A percentile compares a stretch with the other conserved stretches of the same genome.
Conservation (phyloP, 2,797 vertebrate genomes). For the Clarias pachynema region DNA sequence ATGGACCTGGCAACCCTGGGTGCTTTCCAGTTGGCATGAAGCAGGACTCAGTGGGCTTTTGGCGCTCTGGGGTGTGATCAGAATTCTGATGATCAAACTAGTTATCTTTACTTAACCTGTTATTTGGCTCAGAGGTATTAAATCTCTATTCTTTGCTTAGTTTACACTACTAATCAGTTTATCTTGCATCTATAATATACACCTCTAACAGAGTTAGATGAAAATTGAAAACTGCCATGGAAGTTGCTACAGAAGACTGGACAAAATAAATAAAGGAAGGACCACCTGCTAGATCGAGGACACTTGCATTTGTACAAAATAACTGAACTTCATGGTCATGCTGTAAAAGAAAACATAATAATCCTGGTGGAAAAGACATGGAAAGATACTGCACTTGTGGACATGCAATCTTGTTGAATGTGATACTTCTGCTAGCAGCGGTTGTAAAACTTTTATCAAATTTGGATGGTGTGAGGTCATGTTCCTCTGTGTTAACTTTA, state of each 20-base stretch:
- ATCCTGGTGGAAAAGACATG: neutral
- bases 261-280: slow-evolving; percentile 48
- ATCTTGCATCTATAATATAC: neutral
- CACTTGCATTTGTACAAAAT: slow-evolving; percentile 47
- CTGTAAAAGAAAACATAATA: slow-evolving; percentile 22
- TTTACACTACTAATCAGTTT: slow-evolving; percentile 16
- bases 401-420: slow-evolving; percentile 2
- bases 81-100: slow-evolving; percentile 69
- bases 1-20: slow-evolving; percentile 59
- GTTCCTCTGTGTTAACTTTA: slow-evolving; percentile 38
- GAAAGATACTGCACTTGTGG: too few relatives aligned
- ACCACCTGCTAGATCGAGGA: slow-evolving; percentile 49
- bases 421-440: slow-evolving; percentile 24
- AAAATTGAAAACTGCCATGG: slow-evolving; percentile 24
- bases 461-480: slow-evolving; percentile 30
- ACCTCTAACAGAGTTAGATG: neutral
- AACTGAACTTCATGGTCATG: slow-evolving; percentile 50
- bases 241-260: slow-evolving; percentile 35
- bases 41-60: slow-evolving; percentile 66
- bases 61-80: slow-evolving; percentile 69
- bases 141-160: slow-evolving; percentile 29
- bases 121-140: slow-evolving; percentile 8
- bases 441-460: slow-evolving; percentile 32
- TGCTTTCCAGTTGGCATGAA: slow-evolving; percentile 64
- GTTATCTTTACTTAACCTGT: slow-evolving; percentile 33